Evolutionary conservation across 2,113 vertebrate genomes (phyloP), one percentile per base, ranked within the genome.

Genomic region (Plectropomus leopardus): DNA sequence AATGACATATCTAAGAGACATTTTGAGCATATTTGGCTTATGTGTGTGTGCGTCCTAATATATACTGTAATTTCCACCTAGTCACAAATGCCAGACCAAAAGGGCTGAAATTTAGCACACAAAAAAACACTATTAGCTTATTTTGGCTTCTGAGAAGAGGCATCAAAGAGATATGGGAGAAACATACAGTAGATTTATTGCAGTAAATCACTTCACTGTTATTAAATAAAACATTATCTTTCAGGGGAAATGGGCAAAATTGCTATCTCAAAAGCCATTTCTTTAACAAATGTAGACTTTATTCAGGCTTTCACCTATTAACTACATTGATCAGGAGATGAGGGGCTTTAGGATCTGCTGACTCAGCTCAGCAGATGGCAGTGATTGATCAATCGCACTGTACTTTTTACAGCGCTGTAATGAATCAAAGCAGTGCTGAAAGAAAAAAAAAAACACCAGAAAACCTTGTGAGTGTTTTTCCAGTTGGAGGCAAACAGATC

Each of bases 401-500:
- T 36, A 69, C 71, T 87, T 84, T 83, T 77, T 32, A 44, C 45
- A 28, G 79, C 3, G 7, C 2, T 4, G 28, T 60, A 53, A 81
- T 85, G 78, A 61, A 78, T 89, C 69, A 81, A 60, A 76, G 34
- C 28, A 10, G 0, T 19, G 57, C 0, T 26, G 11, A 26, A 15
- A 44, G 67, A 72, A 34, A 28, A 34, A 28, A 47, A n/a, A n/a
- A n/a, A n/a, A n/a, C n/a, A n/a, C n/a, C 64, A 28, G 36, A 21
- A 6, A 54, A 40, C 34, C 51, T 3, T 21, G 50, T 6, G 2
- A 58, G 58, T 5, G 28, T 57, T 76, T 54, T 76, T 64, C 21
- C 51, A 82, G 24, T 66, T 7, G 44, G 74, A 76, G 24, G 36
- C 13, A 21, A 66, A 61, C 32, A 0, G 47, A 84, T 84, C 68